Base-by-base conservation (phyloP, 2,113 vertebrate genomes). In the Centrocercus urophasianus region DNA sequence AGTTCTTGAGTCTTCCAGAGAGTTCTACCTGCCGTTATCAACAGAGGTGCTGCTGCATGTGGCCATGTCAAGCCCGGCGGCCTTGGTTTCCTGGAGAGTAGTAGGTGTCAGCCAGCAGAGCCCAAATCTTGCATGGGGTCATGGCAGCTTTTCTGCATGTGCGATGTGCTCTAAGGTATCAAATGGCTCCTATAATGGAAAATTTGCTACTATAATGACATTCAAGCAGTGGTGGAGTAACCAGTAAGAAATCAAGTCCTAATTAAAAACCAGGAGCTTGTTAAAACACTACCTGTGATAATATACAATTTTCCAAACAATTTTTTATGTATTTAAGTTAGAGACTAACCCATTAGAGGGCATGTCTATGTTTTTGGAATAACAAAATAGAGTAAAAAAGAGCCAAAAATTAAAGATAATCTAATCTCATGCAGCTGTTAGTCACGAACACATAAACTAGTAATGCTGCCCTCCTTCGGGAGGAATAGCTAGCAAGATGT, bases 201-300 rank as follows among this genome's bases (percentile, higher is more conserved):
- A 4, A 3, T 3, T 61, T 48, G 7, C 27, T 82, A 21, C 24
- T 38, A 20, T 6, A 52, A 24, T 18, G 38, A 8, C 22, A 28
- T 71, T 74, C 66, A 86, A 57, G 30, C 1, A 8, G 27, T 4
- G 3, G 10, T 73, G 11, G 43, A 22, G 61, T 13, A 56, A 16
- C 12, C 0, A 0, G 40, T 65, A 86, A 13, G 61, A 63, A 38
- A 57, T 81, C 50, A 7, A 0, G 0, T 74, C 69, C 66, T 60
- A 10, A 20, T n/a, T 80, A 19, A 54, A 59, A 88, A 83, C 24
- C 11, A 67, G 36, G 67, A 67, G 27, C 10, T 67, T 30, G 17
- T 72, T 47, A 40, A 86, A 89, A 75, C 11, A 2, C 24, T 27
- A 4, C 15, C 24, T 67, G 7, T 14, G 15, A 73, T 13, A 73